Conservation (phyloP, 2,113 vertebrate genomes). For the Periophthalmodon schlosseri region DNA sequence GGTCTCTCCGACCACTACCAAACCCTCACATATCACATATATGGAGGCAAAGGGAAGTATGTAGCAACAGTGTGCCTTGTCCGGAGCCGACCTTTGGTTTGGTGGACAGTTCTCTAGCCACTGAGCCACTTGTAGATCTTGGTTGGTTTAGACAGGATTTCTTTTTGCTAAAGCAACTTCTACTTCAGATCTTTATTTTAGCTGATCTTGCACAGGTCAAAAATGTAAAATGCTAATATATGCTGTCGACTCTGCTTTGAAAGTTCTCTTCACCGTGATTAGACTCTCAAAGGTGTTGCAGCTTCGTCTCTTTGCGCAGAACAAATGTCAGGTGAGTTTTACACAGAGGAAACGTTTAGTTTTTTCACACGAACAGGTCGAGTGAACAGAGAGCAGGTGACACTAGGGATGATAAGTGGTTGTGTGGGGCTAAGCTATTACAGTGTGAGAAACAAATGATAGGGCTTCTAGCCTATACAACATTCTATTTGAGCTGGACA, state of each 20-base stretch:
- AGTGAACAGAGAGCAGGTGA: slow-evolving; percentile 6
- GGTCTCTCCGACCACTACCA: no score
- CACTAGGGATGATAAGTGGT: slow-evolving; percentile 9
- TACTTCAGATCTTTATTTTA: background rate
- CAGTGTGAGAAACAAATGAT: slow-evolving; percentile 17
- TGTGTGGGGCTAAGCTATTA: slow-evolving; percentile 25
- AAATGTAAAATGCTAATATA: background rate
- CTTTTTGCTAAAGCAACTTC: no score
- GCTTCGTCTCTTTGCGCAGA: background rate
- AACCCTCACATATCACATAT: no score
- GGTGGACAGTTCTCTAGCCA: no score
- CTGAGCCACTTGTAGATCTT: background rate
- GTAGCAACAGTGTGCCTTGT: no score
- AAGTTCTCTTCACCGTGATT: background rate
- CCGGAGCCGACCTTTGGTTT: no score
- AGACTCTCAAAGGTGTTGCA: background rate
- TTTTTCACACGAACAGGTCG: slow-evolving; percentile 12
- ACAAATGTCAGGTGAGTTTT: background rate
- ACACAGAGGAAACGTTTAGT: slow-evolving; percentile 7
- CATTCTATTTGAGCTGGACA: background rate
- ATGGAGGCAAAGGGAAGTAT: no score
- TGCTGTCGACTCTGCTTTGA: background rate
- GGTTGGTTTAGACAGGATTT: no score
- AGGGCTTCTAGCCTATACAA: background rate
- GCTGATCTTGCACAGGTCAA: background rate